These are phyloP conservation scores for Orius laevigatus DNA, from an alignment of 1,140 invertebrate genomes.

Conservation along the genomic window DNA sequence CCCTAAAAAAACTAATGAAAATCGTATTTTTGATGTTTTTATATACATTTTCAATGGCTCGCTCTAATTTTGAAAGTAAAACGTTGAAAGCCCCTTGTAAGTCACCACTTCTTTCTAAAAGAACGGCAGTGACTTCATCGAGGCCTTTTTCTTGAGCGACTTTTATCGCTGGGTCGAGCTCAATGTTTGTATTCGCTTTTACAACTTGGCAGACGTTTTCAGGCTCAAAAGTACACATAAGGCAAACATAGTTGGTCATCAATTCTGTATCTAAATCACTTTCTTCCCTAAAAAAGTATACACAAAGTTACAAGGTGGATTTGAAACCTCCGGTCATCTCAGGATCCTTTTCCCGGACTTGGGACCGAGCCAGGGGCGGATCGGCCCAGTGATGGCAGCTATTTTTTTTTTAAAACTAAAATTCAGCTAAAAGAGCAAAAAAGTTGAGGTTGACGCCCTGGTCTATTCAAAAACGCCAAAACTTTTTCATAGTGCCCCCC, in stretches of 20 bases:
- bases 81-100: conserved; percentile 23
- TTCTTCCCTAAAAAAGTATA: conserved; percentile 14
- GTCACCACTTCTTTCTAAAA: conserved; percentile 23
- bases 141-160: conserved; percentile 15
- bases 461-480: too few species aligned
- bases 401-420: too few species aligned
- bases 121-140: conserved; percentile 21
- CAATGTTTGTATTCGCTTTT: conserved; percentile 16
- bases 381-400: too few species aligned
- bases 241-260: conserved; percentile 17
- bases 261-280: conserved; percentile 16
- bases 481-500: too few species aligned
- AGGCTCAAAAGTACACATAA: conserved; percentile 18
- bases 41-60: conserved; percentile 20
- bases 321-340: too few species aligned
- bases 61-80: conserved; percentile 19
- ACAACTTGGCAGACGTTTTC: conserved; percentile 14
- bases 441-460: too few species aligned
- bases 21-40: not conserved
- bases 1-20: conserved; percentile 10
- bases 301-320: too few species aligned
- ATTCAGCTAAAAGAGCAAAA: too few species aligned
- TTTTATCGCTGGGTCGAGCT: conserved; percentile 17
- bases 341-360: too few species aligned
- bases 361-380: too few species aligned